These are phyloP conservation scores for Paratrypauchen microcephalus DNA, from an alignment of 2,797 vertebrate genomes.

Conservation along the genomic window DNA sequence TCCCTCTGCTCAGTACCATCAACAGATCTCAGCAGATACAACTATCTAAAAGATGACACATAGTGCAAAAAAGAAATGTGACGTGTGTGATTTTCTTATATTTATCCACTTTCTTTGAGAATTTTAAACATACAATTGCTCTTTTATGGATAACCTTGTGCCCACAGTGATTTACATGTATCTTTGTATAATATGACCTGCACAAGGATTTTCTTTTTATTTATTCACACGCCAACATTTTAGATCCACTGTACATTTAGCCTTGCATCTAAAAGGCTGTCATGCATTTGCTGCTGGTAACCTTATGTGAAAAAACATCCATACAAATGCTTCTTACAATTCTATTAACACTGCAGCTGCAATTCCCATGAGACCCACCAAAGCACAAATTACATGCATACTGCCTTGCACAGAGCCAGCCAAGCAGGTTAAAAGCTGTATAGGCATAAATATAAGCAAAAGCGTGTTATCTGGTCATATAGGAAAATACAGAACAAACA, in stretches of 20 bases:
- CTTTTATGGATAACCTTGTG: slow-evolving; percentile 5
- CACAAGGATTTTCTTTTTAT: slow-evolving; percentile 7
- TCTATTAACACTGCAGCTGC: slow-evolving; percentile 19
- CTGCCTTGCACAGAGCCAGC: slow-evolving; percentile 4
- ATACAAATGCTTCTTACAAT: slow-evolving; percentile 6
- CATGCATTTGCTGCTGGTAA: slow-evolving; percentile 2
- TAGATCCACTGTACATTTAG: slow-evolving; percentile 1
- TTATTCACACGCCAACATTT: slow-evolving; percentile 4
- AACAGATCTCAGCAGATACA: slow-evolving; percentile 6
- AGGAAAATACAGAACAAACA: slow-evolving; percentile 27
- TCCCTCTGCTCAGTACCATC: slow-evolving; percentile 4
- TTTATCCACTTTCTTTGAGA: not conserved
- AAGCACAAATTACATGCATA: slow-evolving; percentile 17
- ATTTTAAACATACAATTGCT: not conserved
- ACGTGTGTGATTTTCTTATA: not conserved
- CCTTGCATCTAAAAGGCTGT: not conserved
- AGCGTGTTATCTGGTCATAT: slow-evolving; percentile 5
- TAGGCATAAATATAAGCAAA: slow-evolving; percentile 2
- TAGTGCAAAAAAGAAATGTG: not conserved
- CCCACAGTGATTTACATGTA: not conserved
- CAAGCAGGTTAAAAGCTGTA: slow-evolving; percentile 14
- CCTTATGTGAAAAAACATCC: not conserved
- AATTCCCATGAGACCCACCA: slow-evolving; percentile 28
- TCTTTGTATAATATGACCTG: not conserved
- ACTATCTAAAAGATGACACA: not conserved